Conservation (phyloP, 2,797 vertebrate genomes). For the Phrynocephalus guinanensis region DNA sequence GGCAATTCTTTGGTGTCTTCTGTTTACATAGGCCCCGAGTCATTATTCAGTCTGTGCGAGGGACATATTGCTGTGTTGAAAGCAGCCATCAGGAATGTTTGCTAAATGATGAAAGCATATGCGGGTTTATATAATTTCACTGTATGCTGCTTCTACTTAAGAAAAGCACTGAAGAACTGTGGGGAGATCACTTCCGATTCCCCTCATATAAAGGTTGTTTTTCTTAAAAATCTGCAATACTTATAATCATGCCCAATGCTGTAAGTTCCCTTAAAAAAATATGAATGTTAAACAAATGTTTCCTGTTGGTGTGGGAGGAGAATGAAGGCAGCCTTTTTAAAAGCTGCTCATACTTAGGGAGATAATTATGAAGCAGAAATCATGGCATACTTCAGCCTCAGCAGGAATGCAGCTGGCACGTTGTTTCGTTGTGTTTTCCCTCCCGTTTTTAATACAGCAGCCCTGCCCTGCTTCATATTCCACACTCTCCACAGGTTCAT, state of each 20-base stretch:
- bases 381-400: conserved; percentile 24
- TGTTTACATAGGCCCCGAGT: background rate
- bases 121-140: background rate
- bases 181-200: background rate
- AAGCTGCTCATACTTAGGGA: conserved; percentile 1
- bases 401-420: conserved; percentile 30
- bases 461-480: conserved; percentile 5
- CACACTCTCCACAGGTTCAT: background rate
- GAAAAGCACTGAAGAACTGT: background rate
- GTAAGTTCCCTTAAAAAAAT: conserved; percentile 11
- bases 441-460: conserved; percentile 25
- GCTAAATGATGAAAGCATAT: background rate
- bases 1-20: background rate
- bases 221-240: conserved; percentile 11
- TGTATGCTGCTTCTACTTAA: background rate
- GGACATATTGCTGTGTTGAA: background rate
- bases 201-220: background rate
- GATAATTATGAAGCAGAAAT: conserved; percentile 44
- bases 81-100: background rate
- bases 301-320: conserved; percentile 20
- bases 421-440: conserved; percentile 18
- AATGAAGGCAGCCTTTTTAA: conserved; percentile 41
- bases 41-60: background rate
- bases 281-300: conserved; percentile 34
- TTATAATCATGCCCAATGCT: conserved; percentile 8